A percentile compares a stretch with the other conserved stretches of the same genome.
These are phyloP conservation scores for Odontothrips loti DNA, from an alignment of 2,888 invertebrate species.

Conservation along the genomic window DNA sequence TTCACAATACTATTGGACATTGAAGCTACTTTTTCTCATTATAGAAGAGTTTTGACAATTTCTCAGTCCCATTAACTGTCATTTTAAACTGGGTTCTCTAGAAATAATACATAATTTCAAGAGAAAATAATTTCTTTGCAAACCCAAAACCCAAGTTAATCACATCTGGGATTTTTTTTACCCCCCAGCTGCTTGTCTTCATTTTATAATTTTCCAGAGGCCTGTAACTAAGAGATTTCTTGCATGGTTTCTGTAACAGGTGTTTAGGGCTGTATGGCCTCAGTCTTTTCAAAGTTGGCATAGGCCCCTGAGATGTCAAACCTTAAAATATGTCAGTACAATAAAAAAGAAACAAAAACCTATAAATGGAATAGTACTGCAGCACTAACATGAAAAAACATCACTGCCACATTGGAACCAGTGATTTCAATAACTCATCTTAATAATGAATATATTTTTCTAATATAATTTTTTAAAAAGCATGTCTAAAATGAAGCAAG, in stretches of 20 bases:
- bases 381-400: background rate
- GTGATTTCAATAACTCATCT: background rate
- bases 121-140: too few relatives aligned
- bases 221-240: too few relatives aligned
- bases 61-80: too few relatives aligned
- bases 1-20: too few relatives aligned
- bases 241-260: background rate
- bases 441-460: background rate
- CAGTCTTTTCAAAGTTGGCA: constrained; percentile 18
- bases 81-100: too few relatives aligned
- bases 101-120: background rate
- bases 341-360: background rate
- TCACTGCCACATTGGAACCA: background rate
- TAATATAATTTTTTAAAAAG: too few relatives aligned
- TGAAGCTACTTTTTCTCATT: background rate
- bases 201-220: too few relatives aligned
- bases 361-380: background rate
- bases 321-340: background rate
- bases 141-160: too few relatives aligned
- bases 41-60: too few relatives aligned
- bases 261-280: background rate
- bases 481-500: too few relatives aligned
- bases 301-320: background rate
- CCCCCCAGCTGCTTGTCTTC: too few relatives aligned
- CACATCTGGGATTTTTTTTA: too few relatives aligned